phyloP scores from a whole-genome alignment of 2,888 invertebrate genomes.

The Lapara coniferarum region DNA sequence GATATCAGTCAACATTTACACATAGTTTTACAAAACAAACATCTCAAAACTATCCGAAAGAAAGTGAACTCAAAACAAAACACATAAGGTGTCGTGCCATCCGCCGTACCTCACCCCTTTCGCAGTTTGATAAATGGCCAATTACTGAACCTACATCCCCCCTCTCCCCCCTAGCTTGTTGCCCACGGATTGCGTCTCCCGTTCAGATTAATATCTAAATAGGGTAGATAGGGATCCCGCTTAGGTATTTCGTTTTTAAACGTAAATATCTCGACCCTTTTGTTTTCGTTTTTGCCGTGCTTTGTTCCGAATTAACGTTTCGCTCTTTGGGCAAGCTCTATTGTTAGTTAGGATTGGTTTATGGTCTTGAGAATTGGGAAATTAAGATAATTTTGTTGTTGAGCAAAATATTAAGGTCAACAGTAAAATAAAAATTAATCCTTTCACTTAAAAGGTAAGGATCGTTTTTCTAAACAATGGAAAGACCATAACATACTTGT shows the following conservation, averaged over 20 bases:
- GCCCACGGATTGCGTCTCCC: constrained; percentile 84
- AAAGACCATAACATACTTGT: too few species aligned
- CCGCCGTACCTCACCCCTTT: constrained; percentile 79
- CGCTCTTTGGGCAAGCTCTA: constrained; percentile 14
- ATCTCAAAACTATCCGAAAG: constrained; percentile 47
- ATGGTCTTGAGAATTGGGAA: background rate
- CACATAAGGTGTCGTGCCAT: constrained; percentile 45
- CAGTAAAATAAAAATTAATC: too few species aligned
- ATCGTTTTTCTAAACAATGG: too few species aligned
- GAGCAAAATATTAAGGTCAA: background rate
- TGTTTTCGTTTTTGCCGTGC: constrained; percentile 64
- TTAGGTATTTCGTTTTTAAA: constrained; percentile 83
- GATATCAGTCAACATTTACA: too few species aligned
- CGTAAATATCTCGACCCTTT: constrained; percentile 72
- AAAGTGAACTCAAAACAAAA: constrained; percentile 21
- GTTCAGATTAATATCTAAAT: constrained; percentile 84
- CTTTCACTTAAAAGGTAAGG: too few species aligned
- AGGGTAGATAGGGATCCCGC: constrained; percentile 83
- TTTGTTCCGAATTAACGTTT: constrained; percentile 61
- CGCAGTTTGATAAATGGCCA: constrained; percentile 85
- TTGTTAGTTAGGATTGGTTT: constrained; percentile 19
- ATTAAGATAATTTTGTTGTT: background rate
- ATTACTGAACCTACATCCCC: constrained; percentile 80
- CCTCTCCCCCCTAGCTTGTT: constrained; percentile 79
- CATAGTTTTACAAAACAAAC: constrained; percentile 21